phyloP scores from a whole-genome alignment of 2,888 invertebrate genomes.

The Artemia sp. region DNA sequence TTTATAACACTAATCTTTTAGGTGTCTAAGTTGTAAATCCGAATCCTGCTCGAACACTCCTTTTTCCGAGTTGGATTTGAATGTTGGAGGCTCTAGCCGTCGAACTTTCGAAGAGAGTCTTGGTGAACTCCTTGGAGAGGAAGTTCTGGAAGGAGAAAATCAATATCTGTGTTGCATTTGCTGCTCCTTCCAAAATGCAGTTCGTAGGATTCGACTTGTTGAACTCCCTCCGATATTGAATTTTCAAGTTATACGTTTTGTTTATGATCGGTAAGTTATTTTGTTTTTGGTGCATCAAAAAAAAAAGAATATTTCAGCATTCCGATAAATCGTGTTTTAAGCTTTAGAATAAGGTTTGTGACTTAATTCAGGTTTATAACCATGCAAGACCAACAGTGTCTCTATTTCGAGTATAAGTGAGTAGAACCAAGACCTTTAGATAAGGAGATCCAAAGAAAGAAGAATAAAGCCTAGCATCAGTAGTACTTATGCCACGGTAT shows the following conservation, averaged over 20 bases:
- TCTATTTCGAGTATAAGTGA: too few species aligned
- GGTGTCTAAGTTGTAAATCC: slow-evolving; percentile 39
- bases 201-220: slow-evolving; percentile 38
- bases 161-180: slow-evolving; percentile 42
- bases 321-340: slow-evolving; percentile 14
- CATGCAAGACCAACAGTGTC: too few species aligned
- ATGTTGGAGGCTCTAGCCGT: slow-evolving; percentile 35
- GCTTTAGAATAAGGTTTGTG: slow-evolving; percentile 5
- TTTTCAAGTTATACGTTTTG: slow-evolving; percentile 44
- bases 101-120: slow-evolving; percentile 38
- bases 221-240: slow-evolving; percentile 42
- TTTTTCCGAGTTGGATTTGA: slow-evolving; percentile 44
- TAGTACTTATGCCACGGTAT: too few species aligned
- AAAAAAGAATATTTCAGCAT: slow-evolving; percentile 18
- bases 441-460: too few species aligned
- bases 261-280: slow-evolving; percentile 40
- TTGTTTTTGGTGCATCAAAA: not conserved
- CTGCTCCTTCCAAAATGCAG: slow-evolving; percentile 41
- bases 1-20: slow-evolving; percentile 26
- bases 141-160: slow-evolving; percentile 41
- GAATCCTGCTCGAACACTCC: slow-evolving; percentile 38
- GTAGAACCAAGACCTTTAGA: too few species aligned
- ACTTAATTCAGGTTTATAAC: too few species aligned
- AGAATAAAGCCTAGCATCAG: too few species aligned
- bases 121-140: slow-evolving; percentile 41